Conservation (phyloP, 2,888 invertebrate species). For the Acanthococcus lagerstroemiae region DNA sequence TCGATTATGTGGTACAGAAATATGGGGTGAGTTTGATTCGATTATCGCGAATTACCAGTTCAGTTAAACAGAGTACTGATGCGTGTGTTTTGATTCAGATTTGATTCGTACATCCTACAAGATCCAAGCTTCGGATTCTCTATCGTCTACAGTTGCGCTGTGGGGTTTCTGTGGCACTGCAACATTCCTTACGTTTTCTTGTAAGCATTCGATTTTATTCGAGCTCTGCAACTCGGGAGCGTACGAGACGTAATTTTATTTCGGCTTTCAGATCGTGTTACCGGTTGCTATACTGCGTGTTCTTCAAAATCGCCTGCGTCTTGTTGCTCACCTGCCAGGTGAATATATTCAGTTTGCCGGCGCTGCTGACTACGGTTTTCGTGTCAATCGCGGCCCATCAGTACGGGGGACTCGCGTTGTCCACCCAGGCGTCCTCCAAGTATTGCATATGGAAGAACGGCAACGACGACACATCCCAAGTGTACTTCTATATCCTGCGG, state of each 20-base stretch:
- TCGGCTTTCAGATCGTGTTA: conserved; percentile 4
- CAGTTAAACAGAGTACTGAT: not conserved
- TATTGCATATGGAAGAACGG: too few species aligned
- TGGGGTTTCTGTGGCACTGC: conserved; percentile 6
- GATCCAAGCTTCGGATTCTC: conserved; percentile 1
- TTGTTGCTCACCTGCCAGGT: conserved; percentile 11
- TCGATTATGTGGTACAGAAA: conserved; percentile 71
- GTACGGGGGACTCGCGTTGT: not conserved
- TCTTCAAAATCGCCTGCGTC: conserved; percentile 4
- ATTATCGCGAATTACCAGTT: not conserved
- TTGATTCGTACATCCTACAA: not conserved
- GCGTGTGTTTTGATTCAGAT: not conserved
- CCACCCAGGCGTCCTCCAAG: not conserved
- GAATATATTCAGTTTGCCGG: conserved; percentile 11
- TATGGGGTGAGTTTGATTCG: conserved; percentile 55
- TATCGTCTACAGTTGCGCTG: not conserved
- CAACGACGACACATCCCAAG: too few species aligned
- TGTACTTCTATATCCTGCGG: too few species aligned
- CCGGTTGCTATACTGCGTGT: not conserved
- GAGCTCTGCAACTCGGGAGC: too few species aligned
- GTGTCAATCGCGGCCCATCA: conserved; percentile 1
- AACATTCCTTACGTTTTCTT: conserved; percentile 14
- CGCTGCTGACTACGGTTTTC: conserved; percentile 1
- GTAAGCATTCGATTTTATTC: conserved; percentile 3
- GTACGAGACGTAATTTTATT: too few species aligned